Base-by-base conservation (phyloP, 2,888 invertebrate species). In the Pyrgus malvae region DNA sequence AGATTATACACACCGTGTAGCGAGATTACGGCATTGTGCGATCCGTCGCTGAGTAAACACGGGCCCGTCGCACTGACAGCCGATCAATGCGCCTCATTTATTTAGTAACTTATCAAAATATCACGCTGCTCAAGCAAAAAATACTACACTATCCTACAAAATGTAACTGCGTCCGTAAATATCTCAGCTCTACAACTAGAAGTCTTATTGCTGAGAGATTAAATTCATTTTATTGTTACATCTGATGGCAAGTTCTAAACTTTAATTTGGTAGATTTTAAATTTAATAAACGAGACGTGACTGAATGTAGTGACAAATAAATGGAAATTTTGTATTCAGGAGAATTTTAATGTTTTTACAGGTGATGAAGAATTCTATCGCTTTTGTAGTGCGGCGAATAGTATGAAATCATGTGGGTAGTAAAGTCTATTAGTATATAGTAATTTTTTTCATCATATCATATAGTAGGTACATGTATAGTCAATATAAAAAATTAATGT, bases 31-130 rank as follows among this genome's bases (percentile, higher is more conserved):
- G 9, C 33, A 53, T 53, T 53, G 38, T 53, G 25, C 42, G 31
- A 9, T 27, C 61, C 61, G 66, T 44, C 74, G 71, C 78, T 83
- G 76, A 73, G 76, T 76, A 83, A 89, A 89, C 86, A 88, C 63
- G 61, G 66, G 69, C 62, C 63, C 70, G 64, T 62, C 68, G 59
- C 70, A 53, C 68, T 80, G 87, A 84, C 88, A 78, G 70, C 63
- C 67, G 74, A 78, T 89, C 87, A 90, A 88, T 86, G 73, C 73
- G 62, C 74, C 71, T 87, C 84, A 87, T 88, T 87, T 87, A 87
- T 84, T 85, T 84, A 80, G 80, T 80, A 76, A 78, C 83, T 80
- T 86, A 84, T 73, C 72, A 84, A 85, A 88, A 87, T 84, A 86
- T 74, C 68, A 65, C 59, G 56, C 48, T 27, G 41, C 50, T 33